Evolutionary conservation across 1,140 invertebrate species (phyloP).

Genomic region (Gryon sp.): DNA sequence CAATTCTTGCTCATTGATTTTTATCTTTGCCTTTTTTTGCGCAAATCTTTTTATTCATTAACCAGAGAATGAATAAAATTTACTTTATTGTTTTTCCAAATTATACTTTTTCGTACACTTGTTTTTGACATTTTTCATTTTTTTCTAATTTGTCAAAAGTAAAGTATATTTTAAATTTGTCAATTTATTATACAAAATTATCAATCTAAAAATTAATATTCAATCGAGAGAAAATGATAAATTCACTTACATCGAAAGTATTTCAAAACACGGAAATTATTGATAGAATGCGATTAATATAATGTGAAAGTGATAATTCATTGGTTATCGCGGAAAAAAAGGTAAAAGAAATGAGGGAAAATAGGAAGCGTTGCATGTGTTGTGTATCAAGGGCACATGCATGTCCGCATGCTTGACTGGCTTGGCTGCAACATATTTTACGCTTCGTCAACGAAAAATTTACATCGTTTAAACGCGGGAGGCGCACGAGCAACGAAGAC

Average conservation of each 20-base stretch:
- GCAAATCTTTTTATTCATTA: background rate
- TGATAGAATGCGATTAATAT: background rate
- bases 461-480: constrained; percentile 25
- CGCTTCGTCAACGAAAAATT: constrained; percentile 36
- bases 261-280: background rate
- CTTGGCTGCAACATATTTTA: constrained; percentile 32
- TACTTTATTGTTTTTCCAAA: no score
- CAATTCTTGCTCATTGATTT: background rate
- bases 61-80: no score
- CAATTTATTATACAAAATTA: no score
- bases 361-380: constrained; percentile 19
- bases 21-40: background rate
- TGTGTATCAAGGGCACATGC: constrained; percentile 12
- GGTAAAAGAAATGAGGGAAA: background rate
- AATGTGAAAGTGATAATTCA: constrained; percentile 19
- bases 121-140: no score
- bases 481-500: background rate
- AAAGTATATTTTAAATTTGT: no score
- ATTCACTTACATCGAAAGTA: constrained; percentile 1
- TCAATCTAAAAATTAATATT: no score
- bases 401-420: constrained; percentile 20
- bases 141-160: no score
- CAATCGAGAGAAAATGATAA: no score
- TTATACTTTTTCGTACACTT: no score
- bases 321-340: constrained; percentile 13